Percentiles rank a stretch among this genome's conserved stretches.
Evolutionary conservation across 2,113 vertebrate species (phyloP).

Genomic region (Sprattus sprattus): DNA sequence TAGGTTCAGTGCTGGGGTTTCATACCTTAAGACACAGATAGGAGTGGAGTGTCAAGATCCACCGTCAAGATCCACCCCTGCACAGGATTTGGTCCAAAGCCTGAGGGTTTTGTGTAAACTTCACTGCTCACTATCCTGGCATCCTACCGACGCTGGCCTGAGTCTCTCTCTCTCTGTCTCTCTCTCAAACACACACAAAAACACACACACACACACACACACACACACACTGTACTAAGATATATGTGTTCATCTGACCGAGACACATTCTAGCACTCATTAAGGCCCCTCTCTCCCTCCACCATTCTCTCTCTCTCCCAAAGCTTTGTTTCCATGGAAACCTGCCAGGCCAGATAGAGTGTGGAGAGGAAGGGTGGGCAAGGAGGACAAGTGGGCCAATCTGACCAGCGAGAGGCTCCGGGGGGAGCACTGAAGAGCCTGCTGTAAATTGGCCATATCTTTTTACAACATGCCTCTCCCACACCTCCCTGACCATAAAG

Average conservation of each 20-base stretch:
- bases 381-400: slow-evolving; percentile 66
- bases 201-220: background rate
- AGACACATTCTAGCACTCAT: slow-evolving; percentile 56
- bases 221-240: background rate
- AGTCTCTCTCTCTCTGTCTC: background rate
- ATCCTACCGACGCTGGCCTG: background rate
- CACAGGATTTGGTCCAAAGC: background rate
- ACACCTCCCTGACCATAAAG: slow-evolving; percentile 29
- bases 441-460: slow-evolving; percentile 44
- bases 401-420: slow-evolving; percentile 59
- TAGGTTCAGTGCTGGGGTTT: too few relatives aligned
- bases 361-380: slow-evolving; percentile 51
- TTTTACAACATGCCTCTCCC: slow-evolving; percentile 37
- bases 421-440: slow-evolving; percentile 56
- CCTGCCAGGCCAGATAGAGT: slow-evolving; percentile 62
- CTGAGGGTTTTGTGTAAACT: background rate
- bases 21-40: too few relatives aligned
- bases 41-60: too few relatives aligned
- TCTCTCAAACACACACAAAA: background rate
- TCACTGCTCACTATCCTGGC: background rate
- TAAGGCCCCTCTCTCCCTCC: slow-evolving; percentile 48
- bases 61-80: background rate
- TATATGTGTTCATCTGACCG: slow-evolving; percentile 47
- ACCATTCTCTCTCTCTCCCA: slow-evolving; percentile 26
- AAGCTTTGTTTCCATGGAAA: slow-evolving; percentile 78